Conservation (phyloP, 2,888 invertebrate species). For the Drosophila lutescens region DNA sequence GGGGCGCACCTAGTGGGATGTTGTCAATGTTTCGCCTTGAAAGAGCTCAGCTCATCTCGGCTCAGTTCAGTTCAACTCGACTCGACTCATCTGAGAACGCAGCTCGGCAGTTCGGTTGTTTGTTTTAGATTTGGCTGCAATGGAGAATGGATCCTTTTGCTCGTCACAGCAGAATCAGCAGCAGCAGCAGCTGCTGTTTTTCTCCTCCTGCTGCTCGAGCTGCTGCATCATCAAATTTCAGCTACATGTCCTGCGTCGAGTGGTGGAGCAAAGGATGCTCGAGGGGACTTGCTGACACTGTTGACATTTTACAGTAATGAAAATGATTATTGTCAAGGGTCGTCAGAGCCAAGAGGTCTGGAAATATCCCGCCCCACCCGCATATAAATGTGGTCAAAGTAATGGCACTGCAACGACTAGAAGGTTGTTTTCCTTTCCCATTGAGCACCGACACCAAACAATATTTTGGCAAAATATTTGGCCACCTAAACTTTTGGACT, state of each 20-base stretch:
- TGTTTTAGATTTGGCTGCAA: slow-evolving; percentile 67
- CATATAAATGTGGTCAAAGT: slow-evolving; percentile 25
- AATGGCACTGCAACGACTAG: neutral
- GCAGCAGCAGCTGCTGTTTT: slow-evolving; percentile 20
- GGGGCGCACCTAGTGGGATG: slow-evolving; percentile 47
- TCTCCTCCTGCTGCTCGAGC: slow-evolving; percentile 24
- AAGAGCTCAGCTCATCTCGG: slow-evolving; percentile 41
- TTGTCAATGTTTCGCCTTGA: slow-evolving; percentile 65
- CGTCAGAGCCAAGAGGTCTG: slow-evolving; percentile 41
- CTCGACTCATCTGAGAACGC: slow-evolving; percentile 17
- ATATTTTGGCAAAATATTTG: neutral
- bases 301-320: slow-evolving; percentile 69
- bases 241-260: slow-evolving; percentile 60
- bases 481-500: neutral
- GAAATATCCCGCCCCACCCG: slow-evolving; percentile 13
- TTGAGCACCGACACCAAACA: neutral
- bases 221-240: slow-evolving; percentile 68
- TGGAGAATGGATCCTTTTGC: slow-evolving; percentile 25
- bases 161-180: slow-evolving; percentile 10
- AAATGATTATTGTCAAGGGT: slow-evolving; percentile 76
- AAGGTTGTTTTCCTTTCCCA: slow-evolving; percentile 6
- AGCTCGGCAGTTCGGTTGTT: slow-evolving; percentile 51
- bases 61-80: neutral
- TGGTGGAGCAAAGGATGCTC: slow-evolving; percentile 23
- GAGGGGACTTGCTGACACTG: slow-evolving; percentile 59